Evolutionary conservation across 2,888 invertebrate species (phyloP).

Genomic region (Mesopsocus fuscifrons): DNA sequence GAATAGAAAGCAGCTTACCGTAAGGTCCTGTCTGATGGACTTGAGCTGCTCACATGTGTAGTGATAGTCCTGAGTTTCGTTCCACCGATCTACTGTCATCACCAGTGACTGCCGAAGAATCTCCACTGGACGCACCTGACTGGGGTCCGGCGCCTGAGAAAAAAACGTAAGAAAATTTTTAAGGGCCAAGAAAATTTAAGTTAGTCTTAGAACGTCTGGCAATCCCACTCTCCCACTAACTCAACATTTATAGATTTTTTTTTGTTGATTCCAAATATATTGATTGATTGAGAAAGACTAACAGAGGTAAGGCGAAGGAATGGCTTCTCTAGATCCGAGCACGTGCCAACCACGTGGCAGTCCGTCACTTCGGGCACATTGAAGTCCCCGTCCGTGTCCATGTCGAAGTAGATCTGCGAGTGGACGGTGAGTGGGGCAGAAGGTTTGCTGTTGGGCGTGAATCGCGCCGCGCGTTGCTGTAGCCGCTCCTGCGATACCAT

Average conservation of each 20-base stretch:
- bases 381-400: constrained; percentile 44
- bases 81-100: constrained; percentile 85
- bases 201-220: background rate
- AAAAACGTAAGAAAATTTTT: constrained; percentile 7
- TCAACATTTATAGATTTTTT: too few relatives aligned
- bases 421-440: constrained; percentile 9
- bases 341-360: constrained; percentile 86
- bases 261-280: too few relatives aligned
- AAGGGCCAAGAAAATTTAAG: constrained; percentile 8
- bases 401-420: constrained; percentile 26
- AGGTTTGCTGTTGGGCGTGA: constrained; percentile 30
- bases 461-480: constrained; percentile 78
- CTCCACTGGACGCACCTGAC: constrained; percentile 76
- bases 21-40: constrained; percentile 95
- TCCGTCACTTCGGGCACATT: constrained; percentile 72
- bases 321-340: constrained; percentile 85
- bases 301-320: constrained; percentile 80
- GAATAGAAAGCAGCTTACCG: constrained; percentile 35
- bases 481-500: constrained; percentile 62
- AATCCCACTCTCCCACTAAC: too few relatives aligned
- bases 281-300: too few relatives aligned
- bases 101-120: constrained; percentile 68
- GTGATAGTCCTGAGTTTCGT: constrained; percentile 76
- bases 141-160: constrained; percentile 71
- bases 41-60: constrained; percentile 98